phyloP scores from a whole-genome alignment of 2,113 vertebrate genomes.

The Rana temporaria region DNA sequence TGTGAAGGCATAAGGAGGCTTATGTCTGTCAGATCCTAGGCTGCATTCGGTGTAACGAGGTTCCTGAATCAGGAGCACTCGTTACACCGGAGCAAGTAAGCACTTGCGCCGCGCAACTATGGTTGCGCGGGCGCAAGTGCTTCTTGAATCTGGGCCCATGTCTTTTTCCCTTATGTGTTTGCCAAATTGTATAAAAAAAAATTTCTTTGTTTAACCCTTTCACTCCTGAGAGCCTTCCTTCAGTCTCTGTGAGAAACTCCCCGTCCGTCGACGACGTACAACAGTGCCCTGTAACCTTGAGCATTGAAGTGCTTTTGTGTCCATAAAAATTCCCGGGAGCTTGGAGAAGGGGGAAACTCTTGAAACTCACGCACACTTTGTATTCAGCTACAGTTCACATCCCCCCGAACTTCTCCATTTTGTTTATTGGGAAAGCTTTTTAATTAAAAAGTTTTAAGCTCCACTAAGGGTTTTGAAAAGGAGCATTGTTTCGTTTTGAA shows the following conservation, averaged over 20 bases:
- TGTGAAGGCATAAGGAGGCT: no score
- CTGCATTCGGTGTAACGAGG: no score
- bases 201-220: slow-evolving; percentile 45
- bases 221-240: slow-evolving; percentile 42
- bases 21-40: no score
- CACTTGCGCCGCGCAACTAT: no score
- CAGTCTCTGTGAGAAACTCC: slow-evolving; percentile 8
- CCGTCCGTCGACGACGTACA: background rate
- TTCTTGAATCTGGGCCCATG: no score
- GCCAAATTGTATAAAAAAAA: background rate
- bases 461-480: slow-evolving; percentile 23
- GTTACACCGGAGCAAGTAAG: no score
- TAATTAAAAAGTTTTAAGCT: slow-evolving; percentile 36
- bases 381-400: slow-evolving; percentile 22
- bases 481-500: slow-evolving; percentile 14
- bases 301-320: slow-evolving; percentile 13
- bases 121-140: no score
- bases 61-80: no score
- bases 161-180: slow-evolving; percentile 3
- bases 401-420: slow-evolving; percentile 11
- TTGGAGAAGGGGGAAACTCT: background rate
- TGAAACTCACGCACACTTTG: background rate
- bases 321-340: background rate
- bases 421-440: slow-evolving; percentile 2
- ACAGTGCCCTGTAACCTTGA: background rate